phyloP scores from a whole-genome alignment of 2,888 invertebrate species.

The Sisyra nigra region DNA sequence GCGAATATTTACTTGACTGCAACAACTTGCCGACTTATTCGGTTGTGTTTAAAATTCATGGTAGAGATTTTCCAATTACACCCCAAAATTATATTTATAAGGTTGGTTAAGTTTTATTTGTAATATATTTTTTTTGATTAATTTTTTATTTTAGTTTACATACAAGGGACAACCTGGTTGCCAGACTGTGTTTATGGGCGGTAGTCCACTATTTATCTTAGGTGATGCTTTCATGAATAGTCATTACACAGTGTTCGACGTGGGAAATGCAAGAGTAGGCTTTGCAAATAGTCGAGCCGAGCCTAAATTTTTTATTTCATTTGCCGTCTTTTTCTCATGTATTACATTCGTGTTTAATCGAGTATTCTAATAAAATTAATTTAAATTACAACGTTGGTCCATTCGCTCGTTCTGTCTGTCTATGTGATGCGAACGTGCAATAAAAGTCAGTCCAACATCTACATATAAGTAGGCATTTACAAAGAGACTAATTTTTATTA shows the following conservation, averaged over 20 bases:
- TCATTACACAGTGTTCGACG: constrained; percentile 93
- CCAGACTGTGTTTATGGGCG: constrained; percentile 89
- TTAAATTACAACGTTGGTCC: too few species aligned
- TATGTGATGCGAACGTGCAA: too few species aligned
- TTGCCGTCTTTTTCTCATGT: too few species aligned
- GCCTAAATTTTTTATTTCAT: too few species aligned
- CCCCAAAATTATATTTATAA: constrained; percentile 78
- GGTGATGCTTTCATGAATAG: constrained; percentile 95
- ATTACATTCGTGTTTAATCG: too few species aligned
- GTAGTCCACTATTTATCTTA: constrained; percentile 93
- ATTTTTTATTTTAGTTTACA: constrained; percentile 32
- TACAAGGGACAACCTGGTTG: constrained; percentile 79
- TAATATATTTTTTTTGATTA: too few species aligned
- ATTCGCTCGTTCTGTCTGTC: too few species aligned
- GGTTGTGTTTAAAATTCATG: constrained; percentile 62
- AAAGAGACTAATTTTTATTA: too few species aligned
- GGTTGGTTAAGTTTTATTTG: constrained; percentile 29
- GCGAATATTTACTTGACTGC: constrained; percentile 76
- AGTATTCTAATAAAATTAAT: too few species aligned
- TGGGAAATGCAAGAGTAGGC: constrained; percentile 72
- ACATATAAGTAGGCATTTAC: too few species aligned
- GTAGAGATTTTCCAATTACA: constrained; percentile 56
- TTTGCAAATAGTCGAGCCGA: constrained; percentile 42
- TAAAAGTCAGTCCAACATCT: too few species aligned
- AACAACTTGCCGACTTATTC: constrained; percentile 50